Base-by-base conservation (phyloP, 2,113 vertebrate species). In the Patagioenas fasciata region DNA sequence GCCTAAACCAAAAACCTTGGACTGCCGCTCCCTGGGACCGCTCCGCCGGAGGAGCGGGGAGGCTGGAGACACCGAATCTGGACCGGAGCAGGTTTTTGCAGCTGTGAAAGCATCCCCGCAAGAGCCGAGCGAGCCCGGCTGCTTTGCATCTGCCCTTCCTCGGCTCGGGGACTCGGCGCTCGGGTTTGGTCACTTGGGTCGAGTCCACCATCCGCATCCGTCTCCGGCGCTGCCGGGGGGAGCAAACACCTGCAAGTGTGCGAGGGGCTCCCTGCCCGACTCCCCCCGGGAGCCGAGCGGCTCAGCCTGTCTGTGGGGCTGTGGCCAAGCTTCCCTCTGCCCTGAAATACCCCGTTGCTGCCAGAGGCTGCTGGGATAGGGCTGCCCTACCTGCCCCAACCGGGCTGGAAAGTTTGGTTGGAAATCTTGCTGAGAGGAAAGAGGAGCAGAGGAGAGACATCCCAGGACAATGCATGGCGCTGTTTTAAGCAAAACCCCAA, bases 1-100 rank as follows among this genome's bases (percentile, higher is more conserved):
- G 95, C 93, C 95, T 86, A 94, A 88, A 92, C n/a, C 40, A 20
- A 93, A 32, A 93, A 47, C 95, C 82, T 94, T 90, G 93, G 93
- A 85, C 32, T 0, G 51, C 56, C 0, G 42, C 67, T 90, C 83
- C 34, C 56, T 23, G 64, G 61, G 90, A 83, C 72, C 1, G 44
- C 80, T 93, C 83, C 1, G 9, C 74, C 1, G 5, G 62, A 34
- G 85, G 85, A 94, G 69, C 0, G 5, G 79, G 48, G 85, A 66
- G 89, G 60, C 42, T 91, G 80, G 57, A 93, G 91, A 54, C 64
- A 50, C 80, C 47, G 0, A 93, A 15, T 23, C 64, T 15, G 88
- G 89, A 74, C 61, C 13, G 75, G 64, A 58, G 79, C 0, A 2
- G 88, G 72, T 6, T 74, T 92, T 56, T 80, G 88, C 66, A 89